Evolutionary conservation across 2,113 vertebrate species (phyloP).

Genomic region (Chinchilla lanigera): DNA sequence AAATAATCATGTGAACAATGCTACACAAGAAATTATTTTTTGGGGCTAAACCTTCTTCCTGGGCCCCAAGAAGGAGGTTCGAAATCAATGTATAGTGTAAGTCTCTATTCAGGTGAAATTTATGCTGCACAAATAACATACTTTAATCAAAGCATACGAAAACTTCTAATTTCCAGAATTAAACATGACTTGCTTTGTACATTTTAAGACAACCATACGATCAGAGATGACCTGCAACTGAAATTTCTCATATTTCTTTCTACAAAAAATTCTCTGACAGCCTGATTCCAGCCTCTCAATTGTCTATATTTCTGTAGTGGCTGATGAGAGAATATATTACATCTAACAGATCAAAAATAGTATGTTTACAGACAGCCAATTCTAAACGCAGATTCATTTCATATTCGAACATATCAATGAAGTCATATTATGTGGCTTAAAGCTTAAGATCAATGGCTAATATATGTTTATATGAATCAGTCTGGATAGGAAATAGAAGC

Average conservation of each 20-base stretch:
- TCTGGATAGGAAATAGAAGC: conserved; percentile 33
- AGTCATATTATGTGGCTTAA: not conserved
- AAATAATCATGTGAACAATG: not conserved
- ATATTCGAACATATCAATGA: conserved; percentile 12
- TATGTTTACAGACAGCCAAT: not conserved
- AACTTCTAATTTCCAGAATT: not conserved
- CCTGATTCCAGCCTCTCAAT: not conserved
- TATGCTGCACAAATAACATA: not conserved
- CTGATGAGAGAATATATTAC: not conserved
- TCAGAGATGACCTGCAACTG: not conserved
- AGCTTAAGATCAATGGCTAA: conserved; percentile 47
- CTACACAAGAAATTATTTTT: not conserved
- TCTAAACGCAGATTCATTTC: conserved; percentile 33
- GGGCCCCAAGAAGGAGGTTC: not conserved
- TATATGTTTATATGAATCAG: conserved; percentile 44
- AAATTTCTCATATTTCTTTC: conserved; percentile 8
- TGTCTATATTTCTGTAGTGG: conserved; percentile 17
- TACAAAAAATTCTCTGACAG: not conserved
- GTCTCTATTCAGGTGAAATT: not conserved
- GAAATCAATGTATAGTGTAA: not conserved
- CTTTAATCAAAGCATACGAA: not conserved
- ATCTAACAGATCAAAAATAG: not conserved
- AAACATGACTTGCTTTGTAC: not conserved
- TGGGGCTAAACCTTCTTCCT: not conserved
- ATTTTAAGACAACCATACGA: not conserved